Percentiles rank a stretch among this genome's conserved stretches.
Evolutionary conservation across 2,797 vertebrate genomes (phyloP).

Genomic region (Enteromius anoplus): DNA sequence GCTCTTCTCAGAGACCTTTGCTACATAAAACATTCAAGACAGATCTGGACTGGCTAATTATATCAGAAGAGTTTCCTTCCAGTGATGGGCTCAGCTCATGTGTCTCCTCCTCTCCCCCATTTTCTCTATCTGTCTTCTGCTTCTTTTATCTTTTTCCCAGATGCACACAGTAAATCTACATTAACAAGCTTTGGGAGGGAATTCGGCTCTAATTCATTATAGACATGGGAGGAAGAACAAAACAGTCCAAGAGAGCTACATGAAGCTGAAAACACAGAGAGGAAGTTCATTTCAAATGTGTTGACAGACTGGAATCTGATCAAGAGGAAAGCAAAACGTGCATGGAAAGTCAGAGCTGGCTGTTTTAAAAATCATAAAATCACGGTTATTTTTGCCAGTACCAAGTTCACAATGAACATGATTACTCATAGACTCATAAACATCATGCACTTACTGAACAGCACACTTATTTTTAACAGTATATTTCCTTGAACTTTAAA

Average conservation of each 20-base stretch:
- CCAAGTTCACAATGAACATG: background rate
- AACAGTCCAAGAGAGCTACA: constrained; percentile 19
- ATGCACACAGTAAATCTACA: constrained; percentile 80
- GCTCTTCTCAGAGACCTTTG: constrained; percentile 17
- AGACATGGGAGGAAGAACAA: constrained; percentile 50
- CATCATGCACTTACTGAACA: background rate
- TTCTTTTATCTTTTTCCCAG: constrained; percentile 68
- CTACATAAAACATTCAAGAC: constrained; percentile 27
- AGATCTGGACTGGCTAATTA: constrained; percentile 53
- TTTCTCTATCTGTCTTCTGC: constrained; percentile 43
- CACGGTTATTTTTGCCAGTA: background rate
- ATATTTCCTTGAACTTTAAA: background rate
- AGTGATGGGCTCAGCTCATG: constrained; percentile 49
- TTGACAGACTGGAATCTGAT: constrained; percentile 8
- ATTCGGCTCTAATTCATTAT: constrained; percentile 81
- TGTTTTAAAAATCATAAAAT: background rate
- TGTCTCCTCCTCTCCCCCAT: constrained; percentile 61
- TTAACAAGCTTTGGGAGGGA: constrained; percentile 79
- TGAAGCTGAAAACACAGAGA: constrained; percentile 24
- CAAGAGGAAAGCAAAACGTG: background rate
- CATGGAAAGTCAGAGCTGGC: background rate
- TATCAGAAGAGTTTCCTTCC: constrained; percentile 65
- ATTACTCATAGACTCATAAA: background rate
- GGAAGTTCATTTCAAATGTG: constrained; percentile 16
- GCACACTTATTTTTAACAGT: background rate